Conservation (phyloP, 2,797 vertebrate species). For the Eospalax fontanierii region DNA sequence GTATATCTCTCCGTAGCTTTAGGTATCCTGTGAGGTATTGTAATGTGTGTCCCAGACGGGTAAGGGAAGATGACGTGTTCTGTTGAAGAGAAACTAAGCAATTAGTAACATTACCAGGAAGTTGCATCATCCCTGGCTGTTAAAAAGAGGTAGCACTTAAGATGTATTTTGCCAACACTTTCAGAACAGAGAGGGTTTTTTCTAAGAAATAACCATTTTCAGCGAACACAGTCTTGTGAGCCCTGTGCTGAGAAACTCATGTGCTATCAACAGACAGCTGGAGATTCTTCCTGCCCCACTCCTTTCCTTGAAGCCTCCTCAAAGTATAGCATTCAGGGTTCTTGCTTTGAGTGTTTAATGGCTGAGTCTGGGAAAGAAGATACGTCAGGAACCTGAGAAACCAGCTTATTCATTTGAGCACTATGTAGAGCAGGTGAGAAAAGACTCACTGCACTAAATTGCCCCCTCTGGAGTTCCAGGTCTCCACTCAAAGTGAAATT, state of each 20-base stretch:
- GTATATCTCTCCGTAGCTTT: background rate
- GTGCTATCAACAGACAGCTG: background rate
- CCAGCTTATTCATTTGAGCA: background rate
- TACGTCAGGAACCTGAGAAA: slow-evolving; percentile 10
- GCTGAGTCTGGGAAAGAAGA: background rate
- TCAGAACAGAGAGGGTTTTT: background rate
- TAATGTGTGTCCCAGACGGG: too few species aligned
- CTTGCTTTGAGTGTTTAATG: background rate
- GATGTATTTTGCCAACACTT: background rate
- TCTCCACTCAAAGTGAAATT: background rate
- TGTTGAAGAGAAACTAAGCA: background rate
- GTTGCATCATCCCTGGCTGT: background rate
- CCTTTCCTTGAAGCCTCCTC: background rate
- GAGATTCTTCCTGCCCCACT: too few species aligned
- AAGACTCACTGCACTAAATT: background rate
- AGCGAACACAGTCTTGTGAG: background rate
- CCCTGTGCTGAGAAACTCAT: accelerated
- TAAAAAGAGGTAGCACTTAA: background rate
- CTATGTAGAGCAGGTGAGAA: too few species aligned
- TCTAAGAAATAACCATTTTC: background rate
- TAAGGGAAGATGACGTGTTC: too few species aligned
- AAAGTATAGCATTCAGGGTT: background rate
- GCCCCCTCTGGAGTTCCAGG: background rate
- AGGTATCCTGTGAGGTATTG: background rate
- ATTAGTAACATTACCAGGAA: background rate